These are phyloP conservation scores for Acromyrmex echinatior DNA, from an alignment of 1,140 invertebrate species.

Conservation along the genomic window DNA sequence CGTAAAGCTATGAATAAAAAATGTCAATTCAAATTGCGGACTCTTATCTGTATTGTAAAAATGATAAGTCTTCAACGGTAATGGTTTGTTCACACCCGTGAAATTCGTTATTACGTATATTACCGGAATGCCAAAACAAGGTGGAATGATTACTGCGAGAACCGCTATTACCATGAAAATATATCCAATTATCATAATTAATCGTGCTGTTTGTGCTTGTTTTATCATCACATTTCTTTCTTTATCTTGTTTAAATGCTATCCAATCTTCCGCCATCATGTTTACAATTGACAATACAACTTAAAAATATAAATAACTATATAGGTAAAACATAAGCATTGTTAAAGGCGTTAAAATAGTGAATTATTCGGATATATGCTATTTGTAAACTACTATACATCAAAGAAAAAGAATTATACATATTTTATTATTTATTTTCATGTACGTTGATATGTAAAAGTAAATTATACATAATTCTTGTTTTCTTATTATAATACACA, in stretches of 20 bases:
- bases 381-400: too few species aligned
- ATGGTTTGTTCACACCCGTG: neutral
- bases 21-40: slow-evolving; percentile 51
- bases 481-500: neutral
- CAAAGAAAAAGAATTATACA: neutral
- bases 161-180: neutral
- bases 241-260: neutral
- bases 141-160: neutral
- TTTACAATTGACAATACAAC: slow-evolving; percentile 11
- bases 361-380: neutral
- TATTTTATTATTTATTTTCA: neutral
- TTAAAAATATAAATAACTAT: neutral
- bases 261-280: slow-evolving; percentile 64
- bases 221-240: slow-evolving; percentile 30
- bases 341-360: neutral
- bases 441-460: neutral
- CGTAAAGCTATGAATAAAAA: neutral
- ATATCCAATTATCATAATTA: neutral
- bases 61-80: slow-evolving; percentile 25
- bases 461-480: neutral
- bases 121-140: slow-evolving; percentile 15
- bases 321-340: neutral
- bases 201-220: neutral
- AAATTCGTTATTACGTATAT: neutral
- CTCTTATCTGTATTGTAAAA: slow-evolving; percentile 24